Evolutionary conservation across 2,888 invertebrate species (phyloP).

Genomic region (Acrocera orbiculus): DNA sequence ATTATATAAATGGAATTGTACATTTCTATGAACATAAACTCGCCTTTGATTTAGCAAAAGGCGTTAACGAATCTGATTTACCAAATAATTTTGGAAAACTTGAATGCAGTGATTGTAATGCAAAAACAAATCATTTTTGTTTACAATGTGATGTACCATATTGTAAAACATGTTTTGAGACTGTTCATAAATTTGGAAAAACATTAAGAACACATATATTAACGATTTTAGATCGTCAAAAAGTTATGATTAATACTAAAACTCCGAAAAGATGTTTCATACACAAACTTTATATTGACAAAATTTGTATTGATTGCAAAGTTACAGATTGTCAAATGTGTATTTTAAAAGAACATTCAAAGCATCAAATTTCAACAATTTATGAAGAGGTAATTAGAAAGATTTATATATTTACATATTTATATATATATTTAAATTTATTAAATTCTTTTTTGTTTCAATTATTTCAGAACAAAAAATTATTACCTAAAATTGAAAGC

Average conservation of each 20-base stretch:
- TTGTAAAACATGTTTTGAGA: constrained; percentile 21
- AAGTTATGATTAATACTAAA: no score
- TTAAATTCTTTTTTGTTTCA: constrained; percentile 2
- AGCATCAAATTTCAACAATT: constrained; percentile 13
- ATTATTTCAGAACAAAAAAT: constrained; percentile 15
- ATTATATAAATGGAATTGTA: constrained; percentile 21
- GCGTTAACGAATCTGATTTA: constrained; percentile 9
- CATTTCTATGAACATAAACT: constrained; percentile 6
- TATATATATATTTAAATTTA: neutral
- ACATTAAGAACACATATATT: constrained; percentile 19
- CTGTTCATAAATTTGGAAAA: constrained; percentile 21
- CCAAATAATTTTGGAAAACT: neutral
- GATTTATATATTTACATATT: neutral
- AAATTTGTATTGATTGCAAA: constrained; percentile 18
- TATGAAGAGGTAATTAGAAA: constrained; percentile 14
- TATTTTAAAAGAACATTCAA: constrained; percentile 12
- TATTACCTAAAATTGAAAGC: constrained; percentile 13
- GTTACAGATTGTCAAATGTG: constrained; percentile 16
- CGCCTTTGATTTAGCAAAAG: constrained; percentile 1
- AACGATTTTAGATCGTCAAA: constrained; percentile 9
- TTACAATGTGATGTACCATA: constrained; percentile 21
- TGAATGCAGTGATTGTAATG: constrained; percentile 23
- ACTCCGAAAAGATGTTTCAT: constrained; percentile 12
- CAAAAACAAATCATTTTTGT: constrained; percentile 17
- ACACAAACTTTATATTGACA: constrained; percentile 13